Evolutionary conservation across 1,140 invertebrate genomes (phyloP).

Genomic region (Nebria ingens): DNA sequence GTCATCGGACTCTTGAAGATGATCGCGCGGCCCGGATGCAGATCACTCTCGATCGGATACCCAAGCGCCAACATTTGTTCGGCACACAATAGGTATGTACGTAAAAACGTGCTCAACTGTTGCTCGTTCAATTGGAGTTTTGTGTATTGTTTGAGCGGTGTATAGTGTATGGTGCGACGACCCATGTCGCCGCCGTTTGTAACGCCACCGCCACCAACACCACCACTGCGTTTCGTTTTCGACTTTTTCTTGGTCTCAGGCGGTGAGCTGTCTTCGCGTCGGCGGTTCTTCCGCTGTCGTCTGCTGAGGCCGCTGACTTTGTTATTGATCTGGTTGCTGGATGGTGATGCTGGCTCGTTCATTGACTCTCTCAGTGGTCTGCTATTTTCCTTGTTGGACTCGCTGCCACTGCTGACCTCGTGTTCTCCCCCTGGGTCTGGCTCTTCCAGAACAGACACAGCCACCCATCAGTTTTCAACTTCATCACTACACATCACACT

Average conservation of each 20-base stretch:
- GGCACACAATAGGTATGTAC: constrained; percentile 48
- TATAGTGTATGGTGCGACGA: constrained; percentile 13
- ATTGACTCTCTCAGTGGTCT: background rate
- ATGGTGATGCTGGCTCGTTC: constrained; percentile 13
- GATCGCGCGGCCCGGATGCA: constrained; percentile 46
- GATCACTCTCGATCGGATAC: constrained; percentile 55
- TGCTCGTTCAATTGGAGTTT: constrained; percentile 34
- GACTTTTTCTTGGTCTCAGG: constrained; percentile 25
- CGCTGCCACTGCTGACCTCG: constrained; percentile 24
- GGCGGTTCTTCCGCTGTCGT: constrained; percentile 25
- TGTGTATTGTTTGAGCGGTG: constrained; percentile 29
- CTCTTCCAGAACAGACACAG: constrained; percentile 22
- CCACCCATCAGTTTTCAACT: background rate
- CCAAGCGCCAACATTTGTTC: constrained; percentile 57
- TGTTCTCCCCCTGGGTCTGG: constrained; percentile 32
- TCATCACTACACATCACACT: too few species aligned
- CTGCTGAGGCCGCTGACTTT: constrained; percentile 20
- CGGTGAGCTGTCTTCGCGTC: constrained; percentile 26
- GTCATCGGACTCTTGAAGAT: constrained; percentile 47
- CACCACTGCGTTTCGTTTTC: constrained; percentile 10
- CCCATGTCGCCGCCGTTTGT: background rate
- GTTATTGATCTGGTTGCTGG: constrained; percentile 18
- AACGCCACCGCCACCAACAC: background rate
- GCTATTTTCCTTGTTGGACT: constrained; percentile 24
- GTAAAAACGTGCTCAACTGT: constrained; percentile 36